Evolutionary conservation across 2,797 vertebrate species (phyloP), one percentile per base, ranked within the genome.

Genomic region (Hoplostethus atlanticus): DNA sequence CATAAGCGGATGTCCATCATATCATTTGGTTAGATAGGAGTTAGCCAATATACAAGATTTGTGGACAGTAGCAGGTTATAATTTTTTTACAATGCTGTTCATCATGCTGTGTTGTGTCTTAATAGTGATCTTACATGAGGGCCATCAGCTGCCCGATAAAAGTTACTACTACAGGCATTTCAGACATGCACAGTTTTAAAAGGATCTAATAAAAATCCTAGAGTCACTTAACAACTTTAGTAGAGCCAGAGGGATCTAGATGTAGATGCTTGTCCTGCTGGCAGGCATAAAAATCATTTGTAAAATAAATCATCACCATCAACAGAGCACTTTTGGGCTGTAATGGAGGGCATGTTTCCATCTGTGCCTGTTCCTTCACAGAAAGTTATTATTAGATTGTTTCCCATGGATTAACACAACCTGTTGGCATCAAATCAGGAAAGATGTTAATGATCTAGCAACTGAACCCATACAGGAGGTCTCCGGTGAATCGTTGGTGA

Each of bases 401-500:
- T 73, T 63, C 55, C 28, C 60, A 51, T 59, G 52, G 69, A 76
- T 83, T 70, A 80, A 52, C 58, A 55, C 68, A 84, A 71, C 83
- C 73, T 82, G 76, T 87, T 40, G 21, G 52, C 66, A 64, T 44
- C 52, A 42, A 79, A 79, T 63, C 70, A 75, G 6, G 60, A 77
- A 80, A 83, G 13, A 80, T 76, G 5, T 28, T 73, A 57, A 83
- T 78, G 53, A 82, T 73, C 54, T 31, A 11, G 30, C 40, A 31
- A 56, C 76, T 85, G 77, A 61, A 79, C 65, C 56, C 68, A 68
- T 46, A 71, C 36, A n/a, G 53, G 52, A 56, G 67, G 60, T 79
- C 75, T 74, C 65, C 5, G 4, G 17, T 57, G 50, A 73, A 77
- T 58, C 9, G 64, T 72, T 76, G 71, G 15, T 52, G 61, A 59